phyloP scores from a whole-genome alignment of 2,113 vertebrate genomes.

The Paratilapia polleni region DNA sequence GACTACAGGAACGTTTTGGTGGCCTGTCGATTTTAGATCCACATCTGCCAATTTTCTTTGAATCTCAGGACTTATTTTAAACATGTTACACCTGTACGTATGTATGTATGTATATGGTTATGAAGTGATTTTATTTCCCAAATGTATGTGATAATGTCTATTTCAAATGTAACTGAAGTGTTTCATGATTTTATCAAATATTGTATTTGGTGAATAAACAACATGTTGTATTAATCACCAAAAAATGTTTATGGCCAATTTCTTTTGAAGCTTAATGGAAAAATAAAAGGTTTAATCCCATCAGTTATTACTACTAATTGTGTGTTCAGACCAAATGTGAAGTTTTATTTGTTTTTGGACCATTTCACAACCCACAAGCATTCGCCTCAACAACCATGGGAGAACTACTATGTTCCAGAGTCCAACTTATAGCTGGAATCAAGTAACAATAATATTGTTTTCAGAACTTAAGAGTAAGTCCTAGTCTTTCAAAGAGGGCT shows the following conservation, averaged over 20 bases:
- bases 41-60: too few relatives aligned
- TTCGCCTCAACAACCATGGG: neutral
- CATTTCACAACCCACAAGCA: neutral
- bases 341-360: neutral
- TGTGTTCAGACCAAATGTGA: neutral
- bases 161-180: neutral
- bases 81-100: too few relatives aligned
- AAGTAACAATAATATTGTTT: neutral
- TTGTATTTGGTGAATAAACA: neutral
- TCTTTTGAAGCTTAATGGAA: neutral
- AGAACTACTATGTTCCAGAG: neutral
- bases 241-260: neutral
- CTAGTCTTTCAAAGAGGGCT: too few relatives aligned
- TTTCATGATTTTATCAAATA: too few relatives aligned
- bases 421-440: neutral
- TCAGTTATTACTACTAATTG: neutral
- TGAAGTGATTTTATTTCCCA: too few relatives aligned
- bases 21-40: too few relatives aligned
- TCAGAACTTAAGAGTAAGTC: neutral
- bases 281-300: neutral
- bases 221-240: neutral
- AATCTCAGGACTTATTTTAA: too few relatives aligned
- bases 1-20: too few relatives aligned
- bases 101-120: too few relatives aligned
- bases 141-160: neutral